These are phyloP conservation scores for Nycticebus coucang DNA, from an alignment of 2,113 vertebrate genomes.

Conservation along the genomic window DNA sequence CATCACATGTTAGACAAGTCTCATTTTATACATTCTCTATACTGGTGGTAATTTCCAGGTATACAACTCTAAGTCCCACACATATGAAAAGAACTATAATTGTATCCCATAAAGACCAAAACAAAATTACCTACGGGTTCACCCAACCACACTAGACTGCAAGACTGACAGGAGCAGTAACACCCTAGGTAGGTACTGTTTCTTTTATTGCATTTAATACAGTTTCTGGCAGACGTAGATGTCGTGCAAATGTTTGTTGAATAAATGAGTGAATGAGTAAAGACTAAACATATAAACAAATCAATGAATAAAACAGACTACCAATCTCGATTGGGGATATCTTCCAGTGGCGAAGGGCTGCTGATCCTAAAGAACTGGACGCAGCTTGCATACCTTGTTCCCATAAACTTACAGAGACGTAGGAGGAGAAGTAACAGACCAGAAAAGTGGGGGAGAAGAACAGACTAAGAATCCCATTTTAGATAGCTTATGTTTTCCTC, in stretches of 20 bases:
- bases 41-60: not conserved
- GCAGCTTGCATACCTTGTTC: not conserved
- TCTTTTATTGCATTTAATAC: not conserved
- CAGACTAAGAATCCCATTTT: not conserved
- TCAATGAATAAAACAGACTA: not conserved
- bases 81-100: not conserved
- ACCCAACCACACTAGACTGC: not conserved
- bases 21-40: not conserved
- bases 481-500: conserved; percentile 11
- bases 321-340: not conserved
- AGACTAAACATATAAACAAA: not conserved
- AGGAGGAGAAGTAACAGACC: not conserved
- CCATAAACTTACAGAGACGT: not conserved
- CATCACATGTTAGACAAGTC: not conserved
- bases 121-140: not conserved
- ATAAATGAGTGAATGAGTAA: not conserved
- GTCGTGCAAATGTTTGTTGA: not conserved
- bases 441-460: not conserved
- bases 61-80: not conserved
- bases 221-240: not conserved
- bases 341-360: not conserved
- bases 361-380: not conserved
- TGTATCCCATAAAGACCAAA: not conserved
- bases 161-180: not conserved
- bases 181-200: not conserved